These are phyloP conservation scores for Drosophila bocqueti DNA, from an alignment of 1,140 invertebrate genomes.

Conservation along the genomic window DNA sequence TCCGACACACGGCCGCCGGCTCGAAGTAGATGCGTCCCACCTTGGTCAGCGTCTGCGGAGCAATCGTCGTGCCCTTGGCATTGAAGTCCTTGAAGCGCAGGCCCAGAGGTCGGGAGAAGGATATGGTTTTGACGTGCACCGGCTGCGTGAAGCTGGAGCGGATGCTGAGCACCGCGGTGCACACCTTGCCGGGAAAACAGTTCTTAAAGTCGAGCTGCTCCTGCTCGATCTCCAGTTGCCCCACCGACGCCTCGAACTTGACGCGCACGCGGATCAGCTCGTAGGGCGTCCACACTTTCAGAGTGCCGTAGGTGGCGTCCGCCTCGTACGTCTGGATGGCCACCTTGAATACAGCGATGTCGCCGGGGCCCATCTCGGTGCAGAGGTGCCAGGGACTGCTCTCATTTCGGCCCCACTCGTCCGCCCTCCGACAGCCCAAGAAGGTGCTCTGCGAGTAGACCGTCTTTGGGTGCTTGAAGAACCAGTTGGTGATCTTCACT, in stretches of 20 bases:
- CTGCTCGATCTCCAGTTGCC: constrained; percentile 87
- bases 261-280: constrained; percentile 89
- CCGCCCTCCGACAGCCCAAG: constrained; percentile 52
- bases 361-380: constrained; percentile 48
- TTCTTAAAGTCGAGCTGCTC: constrained; percentile 90
- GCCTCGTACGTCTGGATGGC: constrained; percentile 89
- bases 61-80: constrained; percentile 83
- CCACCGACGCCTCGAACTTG: constrained; percentile 88
- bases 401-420: constrained; percentile 8
- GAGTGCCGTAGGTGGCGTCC: constrained; percentile 89
- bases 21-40: constrained; percentile 88
- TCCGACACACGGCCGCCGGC: constrained; percentile 89
- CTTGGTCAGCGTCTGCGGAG: constrained; percentile 85
- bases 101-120: constrained; percentile 60
- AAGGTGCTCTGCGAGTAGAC: constrained; percentile 69
- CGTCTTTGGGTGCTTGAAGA: constrained; percentile 65
- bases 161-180: constrained; percentile 89
- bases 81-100: constrained; percentile 85
- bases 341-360: constrained; percentile 90
- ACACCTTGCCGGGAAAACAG: constrained; percentile 94
- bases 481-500: constrained; percentile 74
- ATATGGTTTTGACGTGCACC: constrained; percentile 88
- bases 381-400: constrained; percentile 47
- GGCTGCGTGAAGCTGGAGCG: constrained; percentile 90
- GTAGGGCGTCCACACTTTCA: constrained; percentile 91